These are phyloP conservation scores for Wasmannia auropunctata DNA, from an alignment of 1,140 invertebrate genomes.

Conservation along the genomic window DNA sequence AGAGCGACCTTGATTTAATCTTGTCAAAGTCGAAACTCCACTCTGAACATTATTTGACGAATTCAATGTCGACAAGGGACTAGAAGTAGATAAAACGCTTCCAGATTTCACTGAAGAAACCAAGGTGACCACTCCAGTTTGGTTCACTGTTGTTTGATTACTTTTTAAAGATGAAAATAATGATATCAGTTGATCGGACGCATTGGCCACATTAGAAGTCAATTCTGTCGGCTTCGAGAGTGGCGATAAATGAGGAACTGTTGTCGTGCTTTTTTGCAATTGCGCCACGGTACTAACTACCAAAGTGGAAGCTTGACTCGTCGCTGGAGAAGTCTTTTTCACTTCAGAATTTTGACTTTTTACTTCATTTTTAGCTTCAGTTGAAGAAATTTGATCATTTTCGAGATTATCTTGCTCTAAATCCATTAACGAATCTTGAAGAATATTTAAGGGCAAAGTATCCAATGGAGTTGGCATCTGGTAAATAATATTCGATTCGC, in stretches of 20 bases:
- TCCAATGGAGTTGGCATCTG: slow-evolving; percentile 82
- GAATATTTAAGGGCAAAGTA: slow-evolving; percentile 81
- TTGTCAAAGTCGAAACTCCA: slow-evolving; percentile 7
- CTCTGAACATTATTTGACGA: slow-evolving; percentile 66
- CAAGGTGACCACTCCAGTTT: slow-evolving; percentile 81
- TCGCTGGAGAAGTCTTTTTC: slow-evolving; percentile 66
- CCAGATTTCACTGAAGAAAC: slow-evolving; percentile 86
- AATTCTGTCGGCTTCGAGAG: slow-evolving; percentile 90
- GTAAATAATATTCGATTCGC: slow-evolving; percentile 79
- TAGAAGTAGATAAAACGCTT: slow-evolving; percentile 70
- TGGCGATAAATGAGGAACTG: slow-evolving; percentile 89
- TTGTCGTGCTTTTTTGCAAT: slow-evolving; percentile 82
- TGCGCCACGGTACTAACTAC: slow-evolving; percentile 76
- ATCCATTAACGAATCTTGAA: slow-evolving; percentile 82
- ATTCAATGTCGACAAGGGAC: slow-evolving; percentile 67
- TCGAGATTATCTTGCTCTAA: slow-evolving; percentile 77
- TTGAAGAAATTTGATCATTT: slow-evolving; percentile 62
- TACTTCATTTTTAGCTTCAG: slow-evolving; percentile 60
- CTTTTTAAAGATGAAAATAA: slow-evolving; percentile 82
- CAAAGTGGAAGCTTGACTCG: slow-evolving; percentile 64
- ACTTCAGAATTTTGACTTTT: slow-evolving; percentile 35
- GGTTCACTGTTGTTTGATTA: slow-evolving; percentile 76
- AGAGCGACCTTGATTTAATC: slow-evolving; percentile 2
- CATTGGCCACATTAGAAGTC: slow-evolving; percentile 89
- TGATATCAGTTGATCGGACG: slow-evolving; percentile 88